These are phyloP conservation scores for Cuniculus paca DNA, from an alignment of 2,797 vertebrate genomes.

Conservation along the genomic window DNA sequence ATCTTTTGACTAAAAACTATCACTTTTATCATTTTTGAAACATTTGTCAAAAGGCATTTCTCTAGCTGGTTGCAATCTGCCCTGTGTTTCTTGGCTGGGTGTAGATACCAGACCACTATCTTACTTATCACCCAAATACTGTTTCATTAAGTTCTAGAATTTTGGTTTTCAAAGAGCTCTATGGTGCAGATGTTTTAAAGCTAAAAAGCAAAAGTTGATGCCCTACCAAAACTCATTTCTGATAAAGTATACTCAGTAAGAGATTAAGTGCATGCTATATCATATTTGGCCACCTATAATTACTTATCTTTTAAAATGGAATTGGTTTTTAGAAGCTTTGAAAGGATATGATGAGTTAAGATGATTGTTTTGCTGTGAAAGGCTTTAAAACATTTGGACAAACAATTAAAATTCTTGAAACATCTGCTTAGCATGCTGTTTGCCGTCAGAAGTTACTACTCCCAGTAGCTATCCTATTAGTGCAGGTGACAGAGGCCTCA, in stretches of 20 bases:
- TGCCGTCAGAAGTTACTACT: slow-evolving; percentile 47
- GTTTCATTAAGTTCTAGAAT: slow-evolving; percentile 52
- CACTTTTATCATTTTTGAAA: slow-evolving; percentile 62
- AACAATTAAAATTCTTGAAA: slow-evolving; percentile 44
- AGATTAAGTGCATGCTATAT: slow-evolving; percentile 44
- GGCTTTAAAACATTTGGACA: slow-evolving; percentile 34
- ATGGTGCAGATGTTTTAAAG: slow-evolving; percentile 66
- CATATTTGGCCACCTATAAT: slow-evolving; percentile 49
- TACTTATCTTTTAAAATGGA: slow-evolving; percentile 48
- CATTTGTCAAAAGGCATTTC: slow-evolving; percentile 44
- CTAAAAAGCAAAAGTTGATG: slow-evolving; percentile 60
- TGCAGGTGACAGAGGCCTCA: not conserved
- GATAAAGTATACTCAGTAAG: slow-evolving; percentile 52
- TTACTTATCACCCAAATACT: slow-evolving; percentile 43
- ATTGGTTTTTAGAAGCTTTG: slow-evolving; percentile 33
- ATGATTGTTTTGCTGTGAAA: slow-evolving; percentile 43
- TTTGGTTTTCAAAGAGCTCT: slow-evolving; percentile 63
- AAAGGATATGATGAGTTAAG: not conserved
- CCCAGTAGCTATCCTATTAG: not conserved
- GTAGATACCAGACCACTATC: slow-evolving; percentile 28
- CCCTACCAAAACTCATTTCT: slow-evolving; percentile 46
- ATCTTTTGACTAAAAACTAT: slow-evolving; percentile 37
- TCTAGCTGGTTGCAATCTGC: not conserved
- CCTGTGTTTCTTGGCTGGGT: slow-evolving; percentile 26
- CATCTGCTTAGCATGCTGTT: slow-evolving; percentile 28